Evolutionary conservation across 2,888 invertebrate species (phyloP).

Genomic region (Pollenia amentaria): DNA sequence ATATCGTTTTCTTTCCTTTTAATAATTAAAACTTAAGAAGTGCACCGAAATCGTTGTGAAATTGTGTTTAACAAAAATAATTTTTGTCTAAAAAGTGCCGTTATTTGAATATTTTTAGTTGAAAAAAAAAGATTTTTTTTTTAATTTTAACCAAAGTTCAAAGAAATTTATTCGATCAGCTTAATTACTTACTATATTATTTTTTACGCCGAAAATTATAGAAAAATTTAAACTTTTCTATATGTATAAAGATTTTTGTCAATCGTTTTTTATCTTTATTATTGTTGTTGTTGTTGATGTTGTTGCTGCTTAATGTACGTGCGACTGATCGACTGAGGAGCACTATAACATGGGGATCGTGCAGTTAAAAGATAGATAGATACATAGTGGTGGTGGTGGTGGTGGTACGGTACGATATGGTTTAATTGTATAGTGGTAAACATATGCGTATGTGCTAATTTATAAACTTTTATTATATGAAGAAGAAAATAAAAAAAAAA

Average conservation of each 20-base stretch:
- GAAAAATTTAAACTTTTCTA: slow-evolving; percentile 41
- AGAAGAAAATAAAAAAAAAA: slow-evolving; percentile 39
- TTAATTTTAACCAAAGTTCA: slow-evolving; percentile 42
- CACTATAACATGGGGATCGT: slow-evolving; percentile 55
- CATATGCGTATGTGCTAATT: slow-evolving; percentile 71
- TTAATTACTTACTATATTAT: slow-evolving; percentile 28
- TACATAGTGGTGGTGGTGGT: slow-evolving; percentile 43
- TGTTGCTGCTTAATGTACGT: slow-evolving; percentile 51
- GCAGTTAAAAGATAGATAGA: slow-evolving; percentile 49
- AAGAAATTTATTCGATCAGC: slow-evolving; percentile 45
- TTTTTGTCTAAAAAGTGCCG: slow-evolving; percentile 25
- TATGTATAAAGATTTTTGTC: slow-evolving; percentile 51
- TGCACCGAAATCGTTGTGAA: slow-evolving; percentile 56
- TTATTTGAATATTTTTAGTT: slow-evolving; percentile 32
- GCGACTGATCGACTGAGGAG: slow-evolving; percentile 54
- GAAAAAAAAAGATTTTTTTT: slow-evolving; percentile 16
- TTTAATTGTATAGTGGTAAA: slow-evolving; percentile 49
- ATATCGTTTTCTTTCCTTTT: slow-evolving; percentile 55
- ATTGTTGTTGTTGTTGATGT: slow-evolving; percentile 47
- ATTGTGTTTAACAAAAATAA: slow-evolving; percentile 38
- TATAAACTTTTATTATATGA: slow-evolving; percentile 67
- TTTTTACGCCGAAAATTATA: slow-evolving; percentile 56
- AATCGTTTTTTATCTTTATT: slow-evolving; percentile 60
- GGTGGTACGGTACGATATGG: slow-evolving; percentile 25
- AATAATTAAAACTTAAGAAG: slow-evolving; percentile 53